Conservation (phyloP, 2,113 vertebrate species). For the Procavia capensis region DNA sequence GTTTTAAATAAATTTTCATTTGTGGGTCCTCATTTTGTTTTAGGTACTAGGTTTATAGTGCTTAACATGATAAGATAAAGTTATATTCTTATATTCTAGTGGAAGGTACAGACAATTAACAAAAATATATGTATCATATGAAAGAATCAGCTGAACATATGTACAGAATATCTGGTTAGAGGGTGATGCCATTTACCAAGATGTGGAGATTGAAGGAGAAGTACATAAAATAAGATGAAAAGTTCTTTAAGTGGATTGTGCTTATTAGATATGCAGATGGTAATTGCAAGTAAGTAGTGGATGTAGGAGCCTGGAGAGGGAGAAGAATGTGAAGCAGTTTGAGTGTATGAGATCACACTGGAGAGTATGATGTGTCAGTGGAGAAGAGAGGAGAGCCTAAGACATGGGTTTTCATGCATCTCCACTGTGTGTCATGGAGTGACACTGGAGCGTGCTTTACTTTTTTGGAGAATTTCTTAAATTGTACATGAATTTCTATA, state of each 20-base stretch:
- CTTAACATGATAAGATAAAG: constrained; percentile 4
- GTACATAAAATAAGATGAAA: background rate
- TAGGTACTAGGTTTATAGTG: background rate
- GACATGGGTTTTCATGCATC: background rate
- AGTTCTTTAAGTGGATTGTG: background rate
- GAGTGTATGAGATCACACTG: background rate
- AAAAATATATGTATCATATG: background rate
- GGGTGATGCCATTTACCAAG: background rate
- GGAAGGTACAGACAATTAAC: background rate
- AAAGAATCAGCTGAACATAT: background rate
- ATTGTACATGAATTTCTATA: constrained; percentile 21
- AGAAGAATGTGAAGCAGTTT: background rate
- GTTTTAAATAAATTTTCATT: constrained; percentile 49
- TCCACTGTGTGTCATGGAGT: background rate
- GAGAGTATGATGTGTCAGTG: background rate
- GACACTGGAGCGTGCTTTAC: background rate
- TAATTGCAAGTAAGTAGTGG: background rate
- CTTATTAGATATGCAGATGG: background rate
- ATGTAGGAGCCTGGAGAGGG: background rate
- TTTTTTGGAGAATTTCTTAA: background rate
- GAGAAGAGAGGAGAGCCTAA: background rate
- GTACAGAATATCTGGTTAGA: background rate
- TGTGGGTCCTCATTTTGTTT: background rate
- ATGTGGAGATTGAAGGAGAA: background rate
- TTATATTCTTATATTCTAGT: constrained; percentile 27